A percentile compares a stretch with the other conserved stretches of the same genome.
Evolutionary conservation across 2,888 invertebrate genomes (phyloP).

Genomic region (Phanerotoma sp.): DNA sequence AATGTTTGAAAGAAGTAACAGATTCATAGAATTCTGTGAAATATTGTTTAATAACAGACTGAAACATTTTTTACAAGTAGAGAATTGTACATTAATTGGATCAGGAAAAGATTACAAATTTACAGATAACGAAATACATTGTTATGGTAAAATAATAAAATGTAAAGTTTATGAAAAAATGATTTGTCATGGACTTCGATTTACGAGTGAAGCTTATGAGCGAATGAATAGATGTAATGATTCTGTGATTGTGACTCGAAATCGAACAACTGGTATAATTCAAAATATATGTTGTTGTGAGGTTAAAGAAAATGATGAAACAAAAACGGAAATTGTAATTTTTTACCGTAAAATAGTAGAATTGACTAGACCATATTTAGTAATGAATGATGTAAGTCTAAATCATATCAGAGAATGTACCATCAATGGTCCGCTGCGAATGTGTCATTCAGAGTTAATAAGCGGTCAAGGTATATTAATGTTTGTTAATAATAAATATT

Average conservation of each 20-base stretch:
- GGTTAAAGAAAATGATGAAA: background rate
- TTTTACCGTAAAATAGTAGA: background rate
- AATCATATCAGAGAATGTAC: slow-evolving; percentile 6
- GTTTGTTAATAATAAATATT: background rate
- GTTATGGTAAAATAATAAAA: background rate
- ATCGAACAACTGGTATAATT: background rate
- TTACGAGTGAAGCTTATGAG: slow-evolving; percentile 1
- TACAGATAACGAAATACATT: background rate
- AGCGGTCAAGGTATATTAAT: background rate
- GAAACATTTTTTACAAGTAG: slow-evolving; percentile 7
- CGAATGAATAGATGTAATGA: background rate
- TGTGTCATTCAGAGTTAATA: background rate
- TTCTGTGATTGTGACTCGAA: background rate
- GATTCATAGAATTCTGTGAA: background rate
- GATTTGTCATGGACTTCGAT: slow-evolving; percentile 9
- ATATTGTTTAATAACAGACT: slow-evolving; percentile 2
- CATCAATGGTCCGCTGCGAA: background rate
- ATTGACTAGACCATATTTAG: background rate
- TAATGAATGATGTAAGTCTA: background rate
- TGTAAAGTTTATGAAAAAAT: slow-evolving; percentile 7
- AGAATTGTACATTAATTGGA: slow-evolving; percentile 3
- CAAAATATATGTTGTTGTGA: background rate
- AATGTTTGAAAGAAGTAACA: background rate
- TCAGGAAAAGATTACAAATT: slow-evolving; percentile 1
- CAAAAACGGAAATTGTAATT: background rate